phyloP scores from a whole-genome alignment of 2,113 vertebrate species.

The Hippocampus guttulatus region DNA sequence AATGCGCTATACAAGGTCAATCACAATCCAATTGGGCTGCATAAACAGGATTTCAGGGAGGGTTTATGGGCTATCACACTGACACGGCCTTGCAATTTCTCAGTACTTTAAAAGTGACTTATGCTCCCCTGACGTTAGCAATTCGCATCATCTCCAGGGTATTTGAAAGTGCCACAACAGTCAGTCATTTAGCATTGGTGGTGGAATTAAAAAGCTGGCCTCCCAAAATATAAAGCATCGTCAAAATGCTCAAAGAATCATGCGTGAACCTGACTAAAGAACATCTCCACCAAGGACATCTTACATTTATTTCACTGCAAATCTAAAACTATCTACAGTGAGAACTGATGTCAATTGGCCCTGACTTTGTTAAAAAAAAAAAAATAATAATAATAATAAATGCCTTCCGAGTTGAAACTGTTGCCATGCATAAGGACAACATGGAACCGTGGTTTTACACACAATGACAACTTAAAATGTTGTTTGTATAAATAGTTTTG shows the following conservation, averaged over 20 bases:
- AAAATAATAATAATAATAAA: no score
- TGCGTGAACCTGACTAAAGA: neutral
- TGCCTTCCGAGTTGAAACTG: no score
- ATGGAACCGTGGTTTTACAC: no score
- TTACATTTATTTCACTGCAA: neutral
- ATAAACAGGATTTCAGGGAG: constrained; percentile 9
- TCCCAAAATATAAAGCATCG: neutral
- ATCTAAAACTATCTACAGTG: neutral
- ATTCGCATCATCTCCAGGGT: neutral
- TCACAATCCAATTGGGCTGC: constrained; percentile 7
- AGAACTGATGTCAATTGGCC: neutral
- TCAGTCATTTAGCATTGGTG: neutral
- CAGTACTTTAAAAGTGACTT: constrained; percentile 7
- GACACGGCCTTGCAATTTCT: constrained; percentile 1
- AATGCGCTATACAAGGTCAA: neutral
- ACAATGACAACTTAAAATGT: no score
- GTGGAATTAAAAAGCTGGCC: neutral
- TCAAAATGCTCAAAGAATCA: neutral
- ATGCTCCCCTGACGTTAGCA: constrained; percentile 4
- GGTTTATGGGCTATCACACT: neutral
- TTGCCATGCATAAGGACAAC: no score
- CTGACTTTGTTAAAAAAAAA: neutral
- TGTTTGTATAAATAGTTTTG: no score
- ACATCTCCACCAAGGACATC: neutral
- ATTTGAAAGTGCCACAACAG: neutral